A percentile compares a stretch with the other conserved stretches of the same genome.
Conservation (phyloP, 2,113 vertebrate species). For the Sylvia atricapilla region DNA sequence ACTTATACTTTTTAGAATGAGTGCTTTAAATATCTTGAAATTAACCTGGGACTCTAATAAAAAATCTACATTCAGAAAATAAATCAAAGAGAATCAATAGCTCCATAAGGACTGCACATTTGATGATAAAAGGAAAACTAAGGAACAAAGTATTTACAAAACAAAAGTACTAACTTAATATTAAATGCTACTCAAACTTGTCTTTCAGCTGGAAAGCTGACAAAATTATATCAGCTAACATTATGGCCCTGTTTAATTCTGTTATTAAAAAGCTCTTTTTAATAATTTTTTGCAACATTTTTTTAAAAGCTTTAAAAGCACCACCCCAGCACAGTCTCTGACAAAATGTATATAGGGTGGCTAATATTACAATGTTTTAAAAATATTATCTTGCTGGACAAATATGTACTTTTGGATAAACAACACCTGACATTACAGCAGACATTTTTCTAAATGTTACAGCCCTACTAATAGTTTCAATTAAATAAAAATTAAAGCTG, state of each 20-base stretch:
- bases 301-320: not conserved
- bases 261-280: not conserved
- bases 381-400: conserved; percentile 64
- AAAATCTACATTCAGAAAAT: not conserved
- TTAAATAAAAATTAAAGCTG: conserved; percentile 82
- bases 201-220: not conserved
- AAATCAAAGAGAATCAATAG: not conserved
- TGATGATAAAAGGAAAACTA: not conserved
- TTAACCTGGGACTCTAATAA: not conserved
- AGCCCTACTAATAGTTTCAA: conserved; percentile 71
- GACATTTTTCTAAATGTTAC: conserved; percentile 76
- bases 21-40: not conserved
- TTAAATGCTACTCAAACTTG: not conserved
- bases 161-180: not conserved
- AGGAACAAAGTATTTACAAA: not conserved
- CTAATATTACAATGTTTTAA: conserved; percentile 39
- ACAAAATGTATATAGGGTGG: conserved; percentile 12
- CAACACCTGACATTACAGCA: conserved; percentile 60
- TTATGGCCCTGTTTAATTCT: not conserved
- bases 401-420: conserved; percentile 71
- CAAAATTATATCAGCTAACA: not conserved
- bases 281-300: not conserved
- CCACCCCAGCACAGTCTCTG: not conserved
- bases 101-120: not conserved
- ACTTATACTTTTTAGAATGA: not conserved